A percentile compares a stretch with the other conserved stretches of the same genome.
These are phyloP conservation scores for Odiellus spinosus DNA, from an alignment of 2,888 invertebrate genomes.

Conservation along the genomic window DNA sequence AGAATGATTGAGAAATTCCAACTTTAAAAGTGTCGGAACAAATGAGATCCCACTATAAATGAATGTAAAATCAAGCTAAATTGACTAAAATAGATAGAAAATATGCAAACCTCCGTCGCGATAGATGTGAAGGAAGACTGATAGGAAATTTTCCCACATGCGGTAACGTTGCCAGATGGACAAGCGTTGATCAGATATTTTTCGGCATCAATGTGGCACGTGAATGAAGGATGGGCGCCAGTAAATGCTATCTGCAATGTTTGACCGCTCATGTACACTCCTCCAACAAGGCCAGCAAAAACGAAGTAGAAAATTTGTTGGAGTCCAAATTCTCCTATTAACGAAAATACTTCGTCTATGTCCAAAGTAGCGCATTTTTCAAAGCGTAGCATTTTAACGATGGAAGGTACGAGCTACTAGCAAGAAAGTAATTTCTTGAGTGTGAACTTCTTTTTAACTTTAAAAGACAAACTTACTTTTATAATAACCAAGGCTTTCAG, in stretches of 20 bases:
- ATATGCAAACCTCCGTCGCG: background rate
- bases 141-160: background rate
- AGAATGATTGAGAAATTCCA: background rate
- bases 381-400: too few relatives aligned
- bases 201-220: background rate
- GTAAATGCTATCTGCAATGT: background rate
- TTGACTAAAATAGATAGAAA: too few relatives aligned
- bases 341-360: background rate
- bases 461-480: too few relatives aligned
- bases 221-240: background rate
- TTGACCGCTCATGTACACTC: background rate
- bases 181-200: background rate
- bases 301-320: background rate
- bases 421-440: too few relatives aligned
- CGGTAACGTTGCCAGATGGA: background rate
- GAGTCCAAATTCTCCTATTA: background rate
- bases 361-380: background rate
- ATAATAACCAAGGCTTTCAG: too few relatives aligned
- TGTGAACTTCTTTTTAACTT: too few relatives aligned
- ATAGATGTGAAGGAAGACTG: background rate
- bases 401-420: too few relatives aligned
- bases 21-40: background rate
- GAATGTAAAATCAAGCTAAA: too few relatives aligned
- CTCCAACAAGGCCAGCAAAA: background rate
- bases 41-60: background rate